Base-by-base conservation (phyloP, 2,888 invertebrate species). In the Conchocele bisecta region DNA sequence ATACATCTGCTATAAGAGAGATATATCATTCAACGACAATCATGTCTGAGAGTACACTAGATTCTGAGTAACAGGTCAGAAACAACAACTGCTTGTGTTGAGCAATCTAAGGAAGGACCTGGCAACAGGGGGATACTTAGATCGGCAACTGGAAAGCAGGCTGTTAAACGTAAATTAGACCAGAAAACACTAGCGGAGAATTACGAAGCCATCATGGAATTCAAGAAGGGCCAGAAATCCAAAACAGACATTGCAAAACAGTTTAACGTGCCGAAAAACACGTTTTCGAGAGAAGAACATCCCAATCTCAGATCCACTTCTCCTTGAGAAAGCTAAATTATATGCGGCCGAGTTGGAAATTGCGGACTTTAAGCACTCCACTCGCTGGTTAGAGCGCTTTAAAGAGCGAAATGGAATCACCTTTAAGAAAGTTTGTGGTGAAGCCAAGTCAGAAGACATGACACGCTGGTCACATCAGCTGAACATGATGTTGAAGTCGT, bases 241-340 rank as follows among this genome's bases (percentile, higher is more conserved):
- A 63, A 75, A 51, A 50, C 46, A 37, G 60, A 50, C 24, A 50
- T 75, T 33, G 75, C 75, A 15, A 63, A 41, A 26, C 54, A 44
- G 48, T 64, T 67, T 35, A 46, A 46, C 13, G 44, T 71, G 26
- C 67, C 67, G 15, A 24, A 31, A 13, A 71, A 51, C 46, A 67
- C 70, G 11, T 26, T 75, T 4, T 71, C n/a, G n/a, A n/a, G n/a
- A n/a, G n/a, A n/a, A n/a, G n/a, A n/a, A n/a, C n/a, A n/a, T n/a
- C n/a, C n/a, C n/a, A n/a, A n/a, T n/a, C n/a, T n/a, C n/a, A n/a
- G n/a, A n/a, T n/a, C n/a, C n/a, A n/a, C n/a, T n/a, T n/a, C n/a
- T n/a, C n/a, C n/a, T n/a, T n/a, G 26, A 46, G 46, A 15, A 22
- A 28, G 46, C 46, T 28, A 22, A 22, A 28, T 13, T 26, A 20